Percentiles rank a stretch among this genome's conserved stretches.
These are phyloP conservation scores for Gymnothorax javanicus DNA, from an alignment of 2,797 vertebrate species.

Conservation along the genomic window DNA sequence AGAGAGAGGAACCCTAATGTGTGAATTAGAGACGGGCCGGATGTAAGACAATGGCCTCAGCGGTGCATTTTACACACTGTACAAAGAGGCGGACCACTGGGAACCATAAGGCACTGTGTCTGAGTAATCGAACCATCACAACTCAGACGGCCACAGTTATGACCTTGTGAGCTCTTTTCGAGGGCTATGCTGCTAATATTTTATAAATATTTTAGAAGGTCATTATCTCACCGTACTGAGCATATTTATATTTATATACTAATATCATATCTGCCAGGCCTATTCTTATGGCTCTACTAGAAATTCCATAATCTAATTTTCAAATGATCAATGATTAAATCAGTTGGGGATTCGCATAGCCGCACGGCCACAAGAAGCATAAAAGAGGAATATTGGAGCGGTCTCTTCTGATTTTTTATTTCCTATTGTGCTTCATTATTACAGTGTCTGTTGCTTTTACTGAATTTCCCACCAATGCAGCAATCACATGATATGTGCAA, in stretches of 20 bases:
- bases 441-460: neutral
- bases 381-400: neutral
- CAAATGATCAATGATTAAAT: slow-evolving; percentile 48
- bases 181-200: slow-evolving; percentile 64
- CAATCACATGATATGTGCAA: neutral
- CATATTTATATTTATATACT: slow-evolving; percentile 64
- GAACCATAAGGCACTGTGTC: neutral
- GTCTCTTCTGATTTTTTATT: neutral
- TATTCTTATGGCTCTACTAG: slow-evolving; percentile 21
- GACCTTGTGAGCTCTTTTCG: slow-evolving; percentile 66
- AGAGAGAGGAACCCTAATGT: too few species aligned
- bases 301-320: slow-evolving; percentile 40
- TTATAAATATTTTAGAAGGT: slow-evolving; percentile 81
- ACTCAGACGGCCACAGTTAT: slow-evolving; percentile 61
- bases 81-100: neutral
- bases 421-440: neutral
- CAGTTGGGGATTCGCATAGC: slow-evolving; percentile 7
- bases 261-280: slow-evolving; percentile 53
- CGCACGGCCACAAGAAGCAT: neutral
- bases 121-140: slow-evolving; percentile 2
- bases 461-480: neutral
- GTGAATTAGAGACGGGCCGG: neutral
- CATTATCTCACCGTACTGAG: slow-evolving; percentile 75
- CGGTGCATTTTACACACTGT: neutral
- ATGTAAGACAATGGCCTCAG: slow-evolving; percentile 15